Evolutionary conservation across 2,113 vertebrate genomes (phyloP).

Genomic region (Paramormyrops kingsleyae): DNA sequence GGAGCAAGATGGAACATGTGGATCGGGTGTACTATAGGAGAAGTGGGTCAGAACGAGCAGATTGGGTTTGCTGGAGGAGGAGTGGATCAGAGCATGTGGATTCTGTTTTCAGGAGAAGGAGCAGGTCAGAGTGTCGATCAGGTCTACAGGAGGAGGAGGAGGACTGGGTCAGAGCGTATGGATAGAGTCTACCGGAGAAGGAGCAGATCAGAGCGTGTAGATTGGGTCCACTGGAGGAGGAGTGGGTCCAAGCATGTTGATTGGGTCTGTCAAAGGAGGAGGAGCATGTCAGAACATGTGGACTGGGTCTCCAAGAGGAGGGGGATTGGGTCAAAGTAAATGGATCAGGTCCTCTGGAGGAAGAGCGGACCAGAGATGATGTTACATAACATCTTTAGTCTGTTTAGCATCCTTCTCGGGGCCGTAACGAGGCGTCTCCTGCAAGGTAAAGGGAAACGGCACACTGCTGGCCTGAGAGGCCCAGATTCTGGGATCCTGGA

Average conservation of each 20-base stretch:
- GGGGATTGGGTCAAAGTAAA: not conserved
- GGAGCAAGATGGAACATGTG: slow-evolving; percentile 24
- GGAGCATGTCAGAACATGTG: slow-evolving; percentile 20
- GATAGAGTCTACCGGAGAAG: not conserved
- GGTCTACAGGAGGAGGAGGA: slow-evolving; percentile 5
- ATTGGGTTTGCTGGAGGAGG: not conserved
- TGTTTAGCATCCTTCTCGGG: not conserved
- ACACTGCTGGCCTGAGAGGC: not conserved
- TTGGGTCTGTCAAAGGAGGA: slow-evolving; percentile 11
- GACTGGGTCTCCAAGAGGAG: not conserved
- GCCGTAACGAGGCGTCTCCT: too few relatives aligned
- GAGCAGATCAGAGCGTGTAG: not conserved
- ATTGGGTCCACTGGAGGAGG: slow-evolving; percentile 5
- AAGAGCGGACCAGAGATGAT: not conserved
- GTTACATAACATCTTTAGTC: not conserved
- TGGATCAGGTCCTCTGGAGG: not conserved
- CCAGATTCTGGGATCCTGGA: not conserved
- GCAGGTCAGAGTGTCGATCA: slow-evolving; percentile 28
- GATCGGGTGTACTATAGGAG: not conserved
- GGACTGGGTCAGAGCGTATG: slow-evolving; percentile 20
- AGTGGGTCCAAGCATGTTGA: slow-evolving; percentile 10
- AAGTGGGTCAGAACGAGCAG: slow-evolving; percentile 17
- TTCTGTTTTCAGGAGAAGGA: slow-evolving; percentile 4
- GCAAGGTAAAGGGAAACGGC: too few relatives aligned
- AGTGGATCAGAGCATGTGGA: not conserved